Conservation (phyloP, 2,113 vertebrate genomes). For the Strix uralensis region DNA sequence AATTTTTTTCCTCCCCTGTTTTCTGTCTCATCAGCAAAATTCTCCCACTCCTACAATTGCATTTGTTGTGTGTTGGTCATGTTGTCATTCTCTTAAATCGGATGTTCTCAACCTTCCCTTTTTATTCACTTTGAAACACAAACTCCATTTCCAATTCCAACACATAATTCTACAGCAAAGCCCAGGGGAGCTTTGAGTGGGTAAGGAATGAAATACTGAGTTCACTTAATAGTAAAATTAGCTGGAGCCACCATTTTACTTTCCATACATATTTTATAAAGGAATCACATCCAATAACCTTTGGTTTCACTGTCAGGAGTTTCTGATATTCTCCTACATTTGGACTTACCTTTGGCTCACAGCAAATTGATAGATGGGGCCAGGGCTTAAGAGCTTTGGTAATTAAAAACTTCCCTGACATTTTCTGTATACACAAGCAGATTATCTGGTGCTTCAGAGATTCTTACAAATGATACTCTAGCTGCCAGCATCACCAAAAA, state of each 20-base stretch:
- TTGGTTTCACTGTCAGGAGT: not conserved
- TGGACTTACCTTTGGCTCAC: not conserved
- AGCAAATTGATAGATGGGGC: not conserved
- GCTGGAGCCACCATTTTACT: not conserved
- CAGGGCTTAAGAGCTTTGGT: not conserved
- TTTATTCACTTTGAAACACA: slow-evolving; percentile 4
- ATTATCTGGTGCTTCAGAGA: not conserved
- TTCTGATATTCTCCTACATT: not conserved
- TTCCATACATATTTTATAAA: not conserved
- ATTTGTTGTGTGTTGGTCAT: not conserved
- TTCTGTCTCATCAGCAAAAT: not conserved
- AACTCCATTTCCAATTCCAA: not conserved
- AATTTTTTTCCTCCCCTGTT: not conserved
- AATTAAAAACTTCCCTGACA: not conserved
- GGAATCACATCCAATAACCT: not conserved
- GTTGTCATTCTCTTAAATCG: not conserved
- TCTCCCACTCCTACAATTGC: not conserved
- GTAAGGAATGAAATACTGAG: not conserved
- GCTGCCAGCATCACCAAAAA: not conserved
- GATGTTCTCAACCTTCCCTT: not conserved
- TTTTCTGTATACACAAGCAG: not conserved
- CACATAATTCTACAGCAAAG: not conserved
- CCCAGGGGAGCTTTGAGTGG: not conserved
- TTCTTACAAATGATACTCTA: not conserved
- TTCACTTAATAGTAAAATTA: not conserved